These are phyloP conservation scores for Alectoris magna DNA, from an alignment of 2,797 vertebrate genomes.

Conservation along the genomic window DNA sequence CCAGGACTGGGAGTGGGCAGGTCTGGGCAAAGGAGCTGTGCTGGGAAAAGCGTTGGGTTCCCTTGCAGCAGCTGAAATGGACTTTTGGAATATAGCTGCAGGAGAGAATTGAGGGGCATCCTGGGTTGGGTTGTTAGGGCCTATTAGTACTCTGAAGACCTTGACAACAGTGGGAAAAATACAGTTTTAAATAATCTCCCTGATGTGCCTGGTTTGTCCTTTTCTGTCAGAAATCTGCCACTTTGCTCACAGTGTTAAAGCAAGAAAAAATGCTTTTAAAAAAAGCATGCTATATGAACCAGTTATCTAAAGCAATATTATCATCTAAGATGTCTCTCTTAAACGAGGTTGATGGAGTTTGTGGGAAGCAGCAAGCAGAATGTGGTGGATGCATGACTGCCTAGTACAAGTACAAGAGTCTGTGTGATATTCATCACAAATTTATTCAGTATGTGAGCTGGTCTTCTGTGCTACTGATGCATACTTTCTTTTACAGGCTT, in stretches of 20 bases:
- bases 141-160: not conserved
- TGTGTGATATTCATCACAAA: not conserved
- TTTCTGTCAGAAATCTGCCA: not conserved
- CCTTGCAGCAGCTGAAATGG: not conserved
- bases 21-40: not conserved
- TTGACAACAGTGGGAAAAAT: not conserved
- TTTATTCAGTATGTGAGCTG: constrained; percentile 3
- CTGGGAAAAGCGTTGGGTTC: not conserved
- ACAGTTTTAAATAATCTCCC: not conserved
- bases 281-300: fast-evolving
- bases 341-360: not conserved
- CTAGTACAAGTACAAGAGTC: not conserved
- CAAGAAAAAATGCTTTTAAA: not conserved
- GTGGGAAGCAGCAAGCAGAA: not conserved
- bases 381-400: not conserved
- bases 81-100: not conserved
- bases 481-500: not conserved
- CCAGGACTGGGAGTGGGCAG: not conserved
- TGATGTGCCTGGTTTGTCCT: not conserved
- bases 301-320: not conserved
- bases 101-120: not conserved
- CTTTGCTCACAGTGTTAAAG: not conserved
- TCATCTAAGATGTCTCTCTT: not conserved
- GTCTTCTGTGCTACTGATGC: not conserved
- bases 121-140: not conserved